A percentile compares a stretch with the other conserved stretches of the same genome.
Conservation (phyloP, 2,888 invertebrate genomes). For the Luffia ferchaultella region DNA sequence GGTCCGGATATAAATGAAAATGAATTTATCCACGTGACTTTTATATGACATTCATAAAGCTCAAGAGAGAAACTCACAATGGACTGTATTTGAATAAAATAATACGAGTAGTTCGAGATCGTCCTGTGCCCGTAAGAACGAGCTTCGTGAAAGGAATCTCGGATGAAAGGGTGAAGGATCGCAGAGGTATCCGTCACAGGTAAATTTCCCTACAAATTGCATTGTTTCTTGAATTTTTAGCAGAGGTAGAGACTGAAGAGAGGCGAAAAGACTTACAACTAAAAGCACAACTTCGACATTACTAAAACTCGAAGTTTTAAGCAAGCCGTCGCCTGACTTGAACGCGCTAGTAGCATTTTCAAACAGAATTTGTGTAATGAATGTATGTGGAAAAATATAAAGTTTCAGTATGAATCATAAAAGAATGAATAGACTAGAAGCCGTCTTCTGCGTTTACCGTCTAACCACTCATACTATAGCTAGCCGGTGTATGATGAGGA, state of each 20-base stretch:
- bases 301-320: too few relatives aligned
- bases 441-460: too few relatives aligned
- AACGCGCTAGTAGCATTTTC: too few relatives aligned
- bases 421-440: too few relatives aligned
- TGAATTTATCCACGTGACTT: background rate
- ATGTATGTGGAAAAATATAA: too few relatives aligned
- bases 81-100: constrained; percentile 49
- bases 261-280: constrained; percentile 5
- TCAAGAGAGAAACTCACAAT: constrained; percentile 21
- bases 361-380: too few relatives aligned
- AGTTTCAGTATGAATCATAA: too few relatives aligned
- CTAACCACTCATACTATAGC: too few relatives aligned
- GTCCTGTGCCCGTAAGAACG: constrained; percentile 19
- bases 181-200: background rate
- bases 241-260: constrained; percentile 16
- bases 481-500: too few relatives aligned
- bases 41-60: background rate
- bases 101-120: constrained; percentile 43
- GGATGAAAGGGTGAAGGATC: constrained; percentile 18
- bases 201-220: too few relatives aligned
- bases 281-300: constrained; percentile 7
- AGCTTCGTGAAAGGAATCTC: background rate
- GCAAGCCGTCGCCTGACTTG: too few relatives aligned
- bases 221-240: too few relatives aligned
- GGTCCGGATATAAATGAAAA: background rate